phyloP scores from a whole-genome alignment of 2,888 invertebrate species.

The Cylloceria caligata region DNA sequence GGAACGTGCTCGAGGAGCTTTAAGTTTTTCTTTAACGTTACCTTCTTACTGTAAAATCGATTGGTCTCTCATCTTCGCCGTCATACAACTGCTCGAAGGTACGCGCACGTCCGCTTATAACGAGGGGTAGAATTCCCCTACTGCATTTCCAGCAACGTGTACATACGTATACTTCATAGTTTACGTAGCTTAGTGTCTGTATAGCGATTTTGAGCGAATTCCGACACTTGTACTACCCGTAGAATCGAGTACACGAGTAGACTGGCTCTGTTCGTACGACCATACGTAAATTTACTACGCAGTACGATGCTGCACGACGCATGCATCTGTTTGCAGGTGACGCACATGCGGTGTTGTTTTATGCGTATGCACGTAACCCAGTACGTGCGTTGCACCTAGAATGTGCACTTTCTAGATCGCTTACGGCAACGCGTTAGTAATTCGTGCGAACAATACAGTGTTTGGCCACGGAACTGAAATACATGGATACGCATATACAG shows the following conservation, averaged over 20 bases:
- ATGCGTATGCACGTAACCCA: slow-evolving; percentile 29
- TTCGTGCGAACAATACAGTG: not conserved
- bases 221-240: slow-evolving; percentile 10
- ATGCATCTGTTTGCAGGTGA: slow-evolving; percentile 23
- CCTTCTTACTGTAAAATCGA: slow-evolving; percentile 51
- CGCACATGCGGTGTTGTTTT: slow-evolving; percentile 26
- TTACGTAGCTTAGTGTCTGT: slow-evolving; percentile 6
- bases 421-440: not conserved
- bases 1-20: slow-evolving; percentile 58
- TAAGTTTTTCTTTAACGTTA: slow-evolving; percentile 42
- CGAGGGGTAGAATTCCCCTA: not conserved
- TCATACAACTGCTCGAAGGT: slow-evolving; percentile 41
- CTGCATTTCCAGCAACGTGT: slow-evolving; percentile 5
- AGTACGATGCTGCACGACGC: not conserved
- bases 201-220: slow-evolving; percentile 20
- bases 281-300: slow-evolving; percentile 11
- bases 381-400: slow-evolving; percentile 31
- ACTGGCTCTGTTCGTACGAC: not conserved
- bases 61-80: slow-evolving; percentile 55
- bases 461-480: slow-evolving; percentile 1
- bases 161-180: slow-evolving; percentile 10
- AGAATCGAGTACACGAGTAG: slow-evolving; percentile 17
- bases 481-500: too few relatives aligned
- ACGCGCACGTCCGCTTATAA: slow-evolving; percentile 49
- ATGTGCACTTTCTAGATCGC: not conserved